A percentile compares a stretch with the other conserved stretches of the same genome.
Conservation (phyloP, 92 coral and sea anemone genomes). For the Epizoanthus rinbou region DNA sequence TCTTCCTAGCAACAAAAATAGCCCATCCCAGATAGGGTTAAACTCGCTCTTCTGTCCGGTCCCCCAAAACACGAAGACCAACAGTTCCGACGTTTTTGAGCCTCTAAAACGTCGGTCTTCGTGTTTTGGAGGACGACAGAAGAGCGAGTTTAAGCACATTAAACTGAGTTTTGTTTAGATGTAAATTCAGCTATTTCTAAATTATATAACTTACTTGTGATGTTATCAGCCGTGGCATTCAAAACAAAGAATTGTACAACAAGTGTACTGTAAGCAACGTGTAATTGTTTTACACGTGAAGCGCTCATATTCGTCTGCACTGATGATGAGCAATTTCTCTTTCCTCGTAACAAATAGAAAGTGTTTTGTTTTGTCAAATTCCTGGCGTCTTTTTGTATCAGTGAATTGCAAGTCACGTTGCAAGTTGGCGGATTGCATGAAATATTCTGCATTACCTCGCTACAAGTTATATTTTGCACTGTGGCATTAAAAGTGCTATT, state of each 20-base stretch:
- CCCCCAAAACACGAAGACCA: too few species aligned
- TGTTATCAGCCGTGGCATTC: neutral
- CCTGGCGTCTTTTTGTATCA: neutral
- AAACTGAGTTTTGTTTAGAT: neutral
- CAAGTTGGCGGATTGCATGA: neutral
- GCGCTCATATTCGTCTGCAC: neutral
- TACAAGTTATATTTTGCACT: neutral
- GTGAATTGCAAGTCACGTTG: neutral
- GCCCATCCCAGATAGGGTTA: too few species aligned
- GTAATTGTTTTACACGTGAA: neutral
- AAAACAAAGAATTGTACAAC: neutral
- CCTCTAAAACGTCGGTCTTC: neutral
- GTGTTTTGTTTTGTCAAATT: constrained; percentile 6
- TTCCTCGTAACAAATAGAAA: neutral
- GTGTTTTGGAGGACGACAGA: neutral
- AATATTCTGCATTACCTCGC: neutral
- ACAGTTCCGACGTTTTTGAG: too few species aligned
- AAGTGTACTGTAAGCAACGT: neutral
- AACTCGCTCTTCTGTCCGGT: too few species aligned
- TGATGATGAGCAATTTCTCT: neutral
- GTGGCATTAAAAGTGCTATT: neutral
- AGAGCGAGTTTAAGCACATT: neutral
- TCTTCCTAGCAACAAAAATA: too few species aligned
- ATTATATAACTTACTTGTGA: neutral
- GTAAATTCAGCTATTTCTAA: neutral